Evolutionary conservation across 2,113 vertebrate genomes (phyloP).

Genomic region (Marmota monax): DNA sequence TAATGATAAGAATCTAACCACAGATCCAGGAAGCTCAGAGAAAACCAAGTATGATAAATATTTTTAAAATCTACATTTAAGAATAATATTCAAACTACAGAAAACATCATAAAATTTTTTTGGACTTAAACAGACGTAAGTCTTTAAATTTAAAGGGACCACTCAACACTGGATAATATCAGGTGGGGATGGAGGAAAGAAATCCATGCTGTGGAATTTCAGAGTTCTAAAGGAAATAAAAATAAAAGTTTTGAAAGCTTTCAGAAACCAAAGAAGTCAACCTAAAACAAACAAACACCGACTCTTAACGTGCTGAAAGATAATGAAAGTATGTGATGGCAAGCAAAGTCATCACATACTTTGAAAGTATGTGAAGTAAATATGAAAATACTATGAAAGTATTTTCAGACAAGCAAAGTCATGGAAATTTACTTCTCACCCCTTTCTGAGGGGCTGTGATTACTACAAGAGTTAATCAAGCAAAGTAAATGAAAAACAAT

Average conservation of each 20-base stretch:
- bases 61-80: background rate
- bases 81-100: background rate
- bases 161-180: background rate
- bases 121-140: background rate
- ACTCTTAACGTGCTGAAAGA: slow-evolving; percentile 22
- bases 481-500: slow-evolving; percentile 11
- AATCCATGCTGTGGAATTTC: background rate
- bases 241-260: slow-evolving; percentile 12
- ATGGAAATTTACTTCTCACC: slow-evolving; percentile 24
- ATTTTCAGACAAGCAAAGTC: slow-evolving; percentile 24
- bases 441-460: slow-evolving; percentile 1
- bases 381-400: too few species aligned
- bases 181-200: background rate
- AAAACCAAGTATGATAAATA: background rate
- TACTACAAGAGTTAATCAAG: background rate
- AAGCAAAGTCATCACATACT: background rate
- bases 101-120: background rate
- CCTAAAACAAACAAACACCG: background rate
- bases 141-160: slow-evolving; percentile 29
- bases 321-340: background rate
- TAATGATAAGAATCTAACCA: background rate
- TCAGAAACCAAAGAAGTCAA: background rate
- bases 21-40: background rate
- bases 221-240: slow-evolving; percentile 1
- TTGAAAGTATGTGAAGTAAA: too few species aligned